Base-by-base conservation (phyloP, 2,113 vertebrate genomes). In the Rhizomys pruinosus region DNA sequence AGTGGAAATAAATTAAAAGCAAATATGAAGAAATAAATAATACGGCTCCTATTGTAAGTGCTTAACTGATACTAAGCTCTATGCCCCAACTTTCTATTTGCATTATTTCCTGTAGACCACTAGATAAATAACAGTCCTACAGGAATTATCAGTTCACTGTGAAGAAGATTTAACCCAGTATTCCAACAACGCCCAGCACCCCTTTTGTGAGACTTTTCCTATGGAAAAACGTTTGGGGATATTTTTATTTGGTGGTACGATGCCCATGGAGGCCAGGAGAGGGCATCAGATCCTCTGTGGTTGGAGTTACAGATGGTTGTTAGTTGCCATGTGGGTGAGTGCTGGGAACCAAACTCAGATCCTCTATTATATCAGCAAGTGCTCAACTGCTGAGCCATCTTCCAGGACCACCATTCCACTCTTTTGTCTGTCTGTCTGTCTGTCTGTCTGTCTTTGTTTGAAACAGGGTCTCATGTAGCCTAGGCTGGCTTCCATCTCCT, bases 21-120 rank as follows among this genome's bases (percentile, higher is more conserved):
- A 87, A 76, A 89, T 66, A 92, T 84, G 61, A 92, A 90, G 74
- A 84, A 86, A 87, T 88, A 59, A 94, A 87, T 81, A 94, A 64
- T 72, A 74, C 25, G 87, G 57, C 76, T 87, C 15, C 23, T 59
- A 77, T 85, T 72, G 66, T 64, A 69, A n/a, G 4, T 68, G 29
- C 34, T 72, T 74, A 81, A 68, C 7, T 69, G 42, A 74, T 64
- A 47, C 16, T 19, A 77, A 61, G 23, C 4, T 29, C 44, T 84
- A 0, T 76, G 25, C 6, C 79, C n/a, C 8, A 2, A 52, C 17
- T 84, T 64, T 52, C 47, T 52, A 52, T 52, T 52, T 52, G 11
- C 47, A 52, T 52, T 6, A 11, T 52, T 52, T 85, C 4, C 23
- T 27, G 47, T 59, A 69, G 37, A 90, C 42, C 29, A 59, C 11